These are phyloP conservation scores for Gymnoscopelus microlampas DNA, from an alignment of 2,797 vertebrate genomes.

Conservation along the genomic window DNA sequence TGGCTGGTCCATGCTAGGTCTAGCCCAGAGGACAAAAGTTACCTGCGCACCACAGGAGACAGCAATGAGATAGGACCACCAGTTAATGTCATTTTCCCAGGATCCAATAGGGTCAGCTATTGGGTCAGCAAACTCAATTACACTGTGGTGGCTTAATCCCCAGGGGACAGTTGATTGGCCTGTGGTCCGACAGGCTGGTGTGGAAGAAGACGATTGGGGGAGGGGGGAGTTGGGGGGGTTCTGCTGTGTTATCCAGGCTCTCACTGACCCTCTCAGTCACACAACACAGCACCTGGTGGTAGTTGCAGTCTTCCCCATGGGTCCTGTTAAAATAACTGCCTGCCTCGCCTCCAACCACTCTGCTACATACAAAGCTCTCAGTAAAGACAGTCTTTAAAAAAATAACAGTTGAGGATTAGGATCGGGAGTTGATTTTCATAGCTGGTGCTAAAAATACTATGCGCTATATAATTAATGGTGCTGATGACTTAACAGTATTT, in stretches of 20 bases:
- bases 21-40: constrained; percentile 50
- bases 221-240: constrained; percentile 44
- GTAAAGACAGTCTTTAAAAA: constrained; percentile 34
- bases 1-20: constrained; percentile 17
- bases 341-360: constrained; percentile 52
- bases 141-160: constrained; percentile 77
- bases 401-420: constrained; percentile 9
- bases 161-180: constrained; percentile 79
- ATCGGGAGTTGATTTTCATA: constrained; percentile 37
- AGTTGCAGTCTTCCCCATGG: constrained; percentile 73
- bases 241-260: constrained; percentile 68
- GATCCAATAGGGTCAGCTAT: constrained; percentile 77
- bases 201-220: constrained; percentile 40
- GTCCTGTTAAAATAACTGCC: constrained; percentile 78
- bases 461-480: too few species aligned
- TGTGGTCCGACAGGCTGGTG: constrained; percentile 51
- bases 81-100: constrained; percentile 84
- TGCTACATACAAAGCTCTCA: constrained; percentile 25
- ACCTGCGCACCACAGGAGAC: constrained; percentile 59
- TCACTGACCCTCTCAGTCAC: constrained; percentile 74
- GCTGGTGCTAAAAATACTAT: constrained; percentile 29
- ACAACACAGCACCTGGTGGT: constrained; percentile 78
- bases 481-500: background rate
- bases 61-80: constrained; percentile 68
- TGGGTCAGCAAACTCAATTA: constrained; percentile 85